Base-by-base conservation (phyloP, 2,797 vertebrate genomes). In the Microtus californicus region DNA sequence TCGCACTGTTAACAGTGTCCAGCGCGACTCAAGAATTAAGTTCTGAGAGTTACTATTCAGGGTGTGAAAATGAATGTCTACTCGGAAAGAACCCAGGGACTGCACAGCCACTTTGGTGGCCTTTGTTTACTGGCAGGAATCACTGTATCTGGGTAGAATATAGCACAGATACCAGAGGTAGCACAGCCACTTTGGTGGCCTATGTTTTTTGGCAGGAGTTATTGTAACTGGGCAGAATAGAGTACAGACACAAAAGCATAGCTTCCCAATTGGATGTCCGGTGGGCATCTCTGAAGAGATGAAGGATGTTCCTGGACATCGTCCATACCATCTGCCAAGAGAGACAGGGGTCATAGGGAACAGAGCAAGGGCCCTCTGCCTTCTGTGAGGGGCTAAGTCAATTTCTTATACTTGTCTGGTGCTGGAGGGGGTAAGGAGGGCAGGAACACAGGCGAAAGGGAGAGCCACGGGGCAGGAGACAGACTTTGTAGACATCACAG, bases 1-100 rank as follows among this genome's bases (percentile, higher is more conserved):
- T 43, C 43, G 15, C 11, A 87, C 27, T 37, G 34, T 19, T 65
- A 67, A 67, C n/a, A 48, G 67, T 63, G 19, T 31, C 90, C 27
- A 89, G 76, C 29, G 8, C 6, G 54, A 71, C 21, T 48, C 40
- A 90, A 77, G 61, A 56, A 81, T 82, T 31, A 92, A 74, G 65
- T 37, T 81, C n/a, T 11, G 15, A 88, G 82, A 97, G 95, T 78
- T 12, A 93, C 61, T 96, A 96, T 93, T 92, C 96, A 87, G 13
- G 31, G 25, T 48, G 87, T 87, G 51, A 71, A 97, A 94, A 97
- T 21, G 90, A 82, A 63, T 23, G 67, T 54, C 61, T 96, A 91
- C 83, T 96, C 81, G 96, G 92, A 97, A 94, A 77, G 82, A 96
- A 2, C 8, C 12, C 40, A 78, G 54, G 88, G 48, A 13, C 2